Evolutionary conservation across 2,113 vertebrate genomes (phyloP), one percentile per base, ranked within the genome.

Genomic region (Esox niger): DNA sequence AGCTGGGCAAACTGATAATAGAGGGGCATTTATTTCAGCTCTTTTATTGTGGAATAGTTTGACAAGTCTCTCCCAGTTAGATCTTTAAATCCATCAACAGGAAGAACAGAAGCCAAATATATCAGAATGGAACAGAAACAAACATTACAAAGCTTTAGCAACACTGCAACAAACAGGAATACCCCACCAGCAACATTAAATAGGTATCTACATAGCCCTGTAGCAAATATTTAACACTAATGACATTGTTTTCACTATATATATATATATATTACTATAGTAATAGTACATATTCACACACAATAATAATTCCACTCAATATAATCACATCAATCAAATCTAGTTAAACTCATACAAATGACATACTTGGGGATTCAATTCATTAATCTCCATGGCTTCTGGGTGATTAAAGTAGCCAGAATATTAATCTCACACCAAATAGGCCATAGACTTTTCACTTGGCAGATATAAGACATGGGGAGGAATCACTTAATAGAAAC

Each of bases 401-500:
- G 46, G 43, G 67, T 56, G 33, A 30, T 61, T 25, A 4, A 4
- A 21, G 10, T 21, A 26, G 29, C 23, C 31, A 67, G 25, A 65
- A 61, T 58, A 5, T 43, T 43, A 29, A 6, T 46, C 68, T 30
- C 35, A 67, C 68, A 71, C 20, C 26, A 60, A 75, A 74, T 35
- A 27, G 33, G 4, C 9, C 61, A 56, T 20, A 60, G 58, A 29
- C 54, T 15, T 17, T 20, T 31, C 52, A 38, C 75, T 62, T 32
- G 43, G 69, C 29, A 17, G 31, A 6, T 25, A 25, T 26, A 27
- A 27, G 25, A 13, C 23, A 11, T 5, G 30, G 32, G 30, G 64
- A 74, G 73, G 77, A 80, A 79, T 76, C 57, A 67, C 62, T 83
- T 78, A 77, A 78, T 59, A 30, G 38, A 35, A 49, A 80, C 75